These are phyloP conservation scores for Ennomos fuscantarius DNA, from an alignment of 2,888 invertebrate genomes.

Conservation along the genomic window DNA sequence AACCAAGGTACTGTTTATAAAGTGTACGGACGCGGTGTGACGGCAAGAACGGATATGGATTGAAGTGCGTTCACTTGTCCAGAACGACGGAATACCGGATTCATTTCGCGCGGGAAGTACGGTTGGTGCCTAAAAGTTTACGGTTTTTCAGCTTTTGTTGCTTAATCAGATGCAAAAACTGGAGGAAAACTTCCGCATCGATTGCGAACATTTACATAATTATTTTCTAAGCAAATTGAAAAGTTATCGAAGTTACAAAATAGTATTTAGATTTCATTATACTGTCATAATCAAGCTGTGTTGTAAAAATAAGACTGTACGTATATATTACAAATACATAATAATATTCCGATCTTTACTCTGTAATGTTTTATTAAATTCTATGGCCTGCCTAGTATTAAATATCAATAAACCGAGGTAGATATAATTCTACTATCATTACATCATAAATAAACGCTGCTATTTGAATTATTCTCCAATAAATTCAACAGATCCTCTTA, in stretches of 20 bases:
- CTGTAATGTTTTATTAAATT: too few species aligned
- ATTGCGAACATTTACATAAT: too few species aligned
- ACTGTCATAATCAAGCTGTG: too few species aligned
- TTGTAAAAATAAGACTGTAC: too few species aligned
- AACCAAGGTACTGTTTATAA: slow-evolving; percentile 10
- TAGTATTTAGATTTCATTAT: too few species aligned
- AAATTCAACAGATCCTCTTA: slow-evolving; percentile 30
- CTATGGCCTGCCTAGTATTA: too few species aligned
- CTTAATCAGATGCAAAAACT: neutral
- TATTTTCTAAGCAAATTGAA: too few species aligned
- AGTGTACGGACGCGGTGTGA: slow-evolving; percentile 25
- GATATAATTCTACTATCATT: too few species aligned
- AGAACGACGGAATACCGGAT: slow-evolving; percentile 38
- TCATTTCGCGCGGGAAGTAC: slow-evolving; percentile 31
- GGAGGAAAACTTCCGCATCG: neutral
- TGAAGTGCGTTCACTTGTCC: slow-evolving; percentile 43
- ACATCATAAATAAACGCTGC: slow-evolving; percentile 3
- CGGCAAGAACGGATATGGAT: slow-evolving; percentile 40
- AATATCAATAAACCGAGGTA: too few species aligned
- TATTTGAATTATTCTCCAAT: slow-evolving; percentile 20
- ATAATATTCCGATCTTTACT: too few species aligned
- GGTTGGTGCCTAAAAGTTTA: slow-evolving; percentile 22
- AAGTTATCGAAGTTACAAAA: too few species aligned
- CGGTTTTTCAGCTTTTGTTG: slow-evolving; percentile 10
- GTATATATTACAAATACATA: too few species aligned